phyloP scores from a whole-genome alignment of 2,888 invertebrate genomes.

The Aspidapion aeneum region DNA sequence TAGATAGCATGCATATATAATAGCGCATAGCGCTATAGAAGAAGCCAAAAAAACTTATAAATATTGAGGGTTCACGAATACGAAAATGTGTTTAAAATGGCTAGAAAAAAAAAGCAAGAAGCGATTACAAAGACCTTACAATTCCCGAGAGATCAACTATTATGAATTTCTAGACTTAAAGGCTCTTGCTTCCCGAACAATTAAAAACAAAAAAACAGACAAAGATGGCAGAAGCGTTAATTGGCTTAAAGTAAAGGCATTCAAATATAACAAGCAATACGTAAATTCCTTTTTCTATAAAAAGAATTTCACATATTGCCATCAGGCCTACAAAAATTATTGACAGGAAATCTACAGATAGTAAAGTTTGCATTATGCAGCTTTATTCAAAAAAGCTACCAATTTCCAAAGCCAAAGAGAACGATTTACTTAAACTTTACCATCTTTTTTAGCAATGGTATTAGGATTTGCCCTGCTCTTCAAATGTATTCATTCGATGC shows the following conservation, averaged over 20 bases:
- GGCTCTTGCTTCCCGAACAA: not conserved
- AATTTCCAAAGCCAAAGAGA: no score
- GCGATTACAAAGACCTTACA: not conserved
- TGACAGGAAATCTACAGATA: no score
- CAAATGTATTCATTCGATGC: not conserved
- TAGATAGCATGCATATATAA: slow-evolving; percentile 13
- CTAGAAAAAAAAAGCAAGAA: not conserved
- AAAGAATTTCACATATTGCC: no score
- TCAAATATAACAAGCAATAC: not conserved
- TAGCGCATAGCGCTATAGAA: slow-evolving; percentile 15
- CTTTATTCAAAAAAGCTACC: not conserved
- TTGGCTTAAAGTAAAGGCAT: slow-evolving; percentile 11
- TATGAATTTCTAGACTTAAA: slow-evolving; percentile 11
- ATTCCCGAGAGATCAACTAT: slow-evolving; percentile 8
- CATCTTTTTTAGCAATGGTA: not conserved
- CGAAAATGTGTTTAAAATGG: slow-evolving; percentile 19
- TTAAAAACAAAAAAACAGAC: slow-evolving; percentile 10
- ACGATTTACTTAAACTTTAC: not conserved
- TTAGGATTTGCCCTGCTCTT: not conserved
- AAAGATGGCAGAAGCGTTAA: slow-evolving; percentile 7
- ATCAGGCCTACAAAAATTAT: no score
- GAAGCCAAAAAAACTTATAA: slow-evolving; percentile 11
- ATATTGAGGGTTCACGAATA: slow-evolving; percentile 19
- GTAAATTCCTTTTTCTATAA: not conserved
- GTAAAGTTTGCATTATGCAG: no score